Conservation (phyloP, 2,888 invertebrate genomes). For the Anarsia innoxiella region DNA sequence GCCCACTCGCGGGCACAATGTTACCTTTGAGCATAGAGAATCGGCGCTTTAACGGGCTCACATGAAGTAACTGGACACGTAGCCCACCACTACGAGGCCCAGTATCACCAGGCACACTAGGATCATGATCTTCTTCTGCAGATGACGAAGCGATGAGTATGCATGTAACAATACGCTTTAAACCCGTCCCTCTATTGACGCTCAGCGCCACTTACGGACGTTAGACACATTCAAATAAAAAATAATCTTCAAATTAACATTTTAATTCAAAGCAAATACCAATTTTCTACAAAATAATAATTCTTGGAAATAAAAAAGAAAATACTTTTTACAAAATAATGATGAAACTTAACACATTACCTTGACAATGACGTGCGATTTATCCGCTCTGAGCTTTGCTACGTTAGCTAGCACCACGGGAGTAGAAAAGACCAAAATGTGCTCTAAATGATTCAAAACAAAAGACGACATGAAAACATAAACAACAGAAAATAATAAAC, state of each 20-base stretch:
- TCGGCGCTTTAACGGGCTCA: slow-evolving; percentile 57
- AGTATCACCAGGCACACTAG: slow-evolving; percentile 91
- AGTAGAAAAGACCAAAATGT: slow-evolving; percentile 2
- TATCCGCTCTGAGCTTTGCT: too few relatives aligned
- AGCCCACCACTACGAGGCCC: slow-evolving; percentile 85
- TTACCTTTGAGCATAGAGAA: slow-evolving; percentile 62
- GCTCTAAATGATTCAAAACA: slow-evolving; percentile 1
- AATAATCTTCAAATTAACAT: too few relatives aligned
- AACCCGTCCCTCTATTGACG: background rate
- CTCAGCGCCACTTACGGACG: background rate
- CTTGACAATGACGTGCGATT: too few relatives aligned
- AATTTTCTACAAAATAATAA: too few relatives aligned
- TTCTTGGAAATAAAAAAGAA: too few relatives aligned
- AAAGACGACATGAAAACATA: background rate
- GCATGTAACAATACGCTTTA: slow-evolving; percentile 70
- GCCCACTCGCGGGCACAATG: slow-evolving; percentile 33
- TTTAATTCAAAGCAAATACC: too few relatives aligned
- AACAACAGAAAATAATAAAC: background rate
- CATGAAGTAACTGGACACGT: slow-evolving; percentile 77
- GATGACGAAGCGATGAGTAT: slow-evolving; percentile 45
- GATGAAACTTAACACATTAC: too few relatives aligned
- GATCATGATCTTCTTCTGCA: slow-evolving; percentile 94
- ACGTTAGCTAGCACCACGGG: slow-evolving; percentile 7
- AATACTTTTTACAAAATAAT: too few relatives aligned
- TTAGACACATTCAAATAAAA: too few relatives aligned